Conservation (phyloP, 2,888 invertebrate species). For the Antheraea assamensis region DNA sequence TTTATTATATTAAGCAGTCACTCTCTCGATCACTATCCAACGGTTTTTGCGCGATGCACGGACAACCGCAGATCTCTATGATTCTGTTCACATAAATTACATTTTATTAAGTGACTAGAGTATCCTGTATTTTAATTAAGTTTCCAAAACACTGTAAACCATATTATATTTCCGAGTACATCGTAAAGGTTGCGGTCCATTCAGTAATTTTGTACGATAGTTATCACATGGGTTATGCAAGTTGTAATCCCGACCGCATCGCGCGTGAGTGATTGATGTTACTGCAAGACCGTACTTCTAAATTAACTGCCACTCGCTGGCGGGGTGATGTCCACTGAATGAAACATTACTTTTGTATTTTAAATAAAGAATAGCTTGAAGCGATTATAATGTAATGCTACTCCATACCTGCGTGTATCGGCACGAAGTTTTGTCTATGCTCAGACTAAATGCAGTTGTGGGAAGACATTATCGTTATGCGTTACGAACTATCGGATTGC, state of each 20-base stretch:
- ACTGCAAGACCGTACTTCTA: slow-evolving; percentile 40
- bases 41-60: too few relatives aligned
- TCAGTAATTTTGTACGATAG: slow-evolving; percentile 7
- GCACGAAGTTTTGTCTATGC: too few relatives aligned
- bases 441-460: too few relatives aligned
- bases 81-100: background rate
- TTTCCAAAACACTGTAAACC: background rate
- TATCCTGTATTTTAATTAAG: background rate
- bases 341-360: background rate
- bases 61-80: too few relatives aligned
- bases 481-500: too few relatives aligned
- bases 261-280: slow-evolving; percentile 47
- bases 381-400: background rate
- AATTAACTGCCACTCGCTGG: slow-evolving; percentile 43
- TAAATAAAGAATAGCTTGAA: background rate
- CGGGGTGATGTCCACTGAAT: slow-evolving; percentile 7
- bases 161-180: background rate
- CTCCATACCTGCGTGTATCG: too few relatives aligned
- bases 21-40: too few relatives aligned
- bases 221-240: slow-evolving; percentile 18
- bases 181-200: background rate
- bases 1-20: too few relatives aligned
- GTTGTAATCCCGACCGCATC: slow-evolving; percentile 39
- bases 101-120: background rate
- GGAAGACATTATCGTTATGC: too few relatives aligned